Evolutionary conservation across 64 coral and sea anemone species (phyloP), one percentile per base, ranked within the genome.

Genomic region (Pocillopora damicornis): DNA sequence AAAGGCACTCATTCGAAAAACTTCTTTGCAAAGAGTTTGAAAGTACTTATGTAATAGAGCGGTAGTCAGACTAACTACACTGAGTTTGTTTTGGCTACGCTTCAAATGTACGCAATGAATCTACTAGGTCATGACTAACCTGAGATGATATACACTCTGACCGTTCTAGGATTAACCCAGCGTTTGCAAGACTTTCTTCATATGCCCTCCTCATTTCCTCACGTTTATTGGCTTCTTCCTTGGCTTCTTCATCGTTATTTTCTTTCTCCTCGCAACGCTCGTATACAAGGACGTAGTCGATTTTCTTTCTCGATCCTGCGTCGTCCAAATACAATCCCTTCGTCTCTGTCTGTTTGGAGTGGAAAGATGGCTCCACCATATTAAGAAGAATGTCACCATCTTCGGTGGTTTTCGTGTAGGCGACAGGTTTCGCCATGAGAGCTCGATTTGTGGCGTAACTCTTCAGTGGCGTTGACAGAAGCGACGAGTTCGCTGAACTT

Each of bases 261-360:
- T 92, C 90, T 37, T 87, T 81, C 38, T 92, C 90, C 51, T 73
- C 38, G 11, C 83, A 79, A 0, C 75, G 38, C 26, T 92, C 90
- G 45, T 92, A 92, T 14, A 92, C 90, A 9, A 92, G 86, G 25
- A 87, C 83, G 38, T 92, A 92, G 61, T 92, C 90, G 16, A 92
- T 80, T 66, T 73, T 85, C 42, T 56, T 73, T 15, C 87, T 92
- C 9, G 74, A 57, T 51, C 90, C 90, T 3, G 15, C 51, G 13
- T 57, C 60, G n/a, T 92, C 67, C 60, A 92, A 79, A 38, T 87
- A 73, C 51, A 86, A 22, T 18, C 90, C 90, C 23, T 73, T 57
- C 18, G 83, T 18, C 42, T 86, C 42, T n/a, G 9, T 35, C 8
- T 9, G 37, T 58, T 87, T 92, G 6, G 79, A 8, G 7, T 71